Percentiles rank a stretch among this genome's conserved stretches.
phyloP scores from a whole-genome alignment of 2,888 invertebrate genomes.

The Drosophila ezoana region DNA sequence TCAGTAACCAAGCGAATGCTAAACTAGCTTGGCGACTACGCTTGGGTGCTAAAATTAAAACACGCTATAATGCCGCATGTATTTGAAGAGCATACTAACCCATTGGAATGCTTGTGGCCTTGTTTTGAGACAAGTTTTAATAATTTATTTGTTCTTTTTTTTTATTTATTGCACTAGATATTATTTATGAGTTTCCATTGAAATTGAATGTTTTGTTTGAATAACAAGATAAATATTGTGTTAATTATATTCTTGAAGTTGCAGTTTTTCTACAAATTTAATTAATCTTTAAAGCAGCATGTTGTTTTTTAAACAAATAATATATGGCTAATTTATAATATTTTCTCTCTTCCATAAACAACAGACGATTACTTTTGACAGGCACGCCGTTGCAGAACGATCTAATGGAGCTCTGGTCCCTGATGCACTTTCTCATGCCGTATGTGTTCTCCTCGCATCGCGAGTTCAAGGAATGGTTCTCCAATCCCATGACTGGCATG shows the following conservation, averaged over 20 bases:
- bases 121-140: conserved; percentile 65
- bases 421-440: conserved; percentile 99
- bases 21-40: conserved; percentile 83
- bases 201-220: too few species aligned
- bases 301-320: too few species aligned
- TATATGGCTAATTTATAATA: too few species aligned
- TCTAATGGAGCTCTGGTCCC: conserved; percentile 98
- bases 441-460: conserved; percentile 97
- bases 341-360: not conserved
- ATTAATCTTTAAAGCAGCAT: not conserved
- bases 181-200: not conserved
- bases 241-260: not conserved
- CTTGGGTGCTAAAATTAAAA: conserved; percentile 82
- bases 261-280: not conserved
- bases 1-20: conserved; percentile 81
- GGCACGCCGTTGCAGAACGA: conserved; percentile 98
- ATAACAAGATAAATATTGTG: not conserved
- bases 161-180: not conserved
- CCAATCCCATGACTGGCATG: conserved; percentile 98
- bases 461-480: conserved; percentile 99
- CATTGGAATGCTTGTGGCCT: conserved; percentile 74
- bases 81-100: conserved; percentile 60
- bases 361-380: conserved; percentile 93
- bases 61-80: conserved; percentile 69
- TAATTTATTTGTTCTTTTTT: not conserved